These are phyloP conservation scores for Stichodactyla mertensii DNA, from an alignment of 64 coral and sea anemone species.

Conservation along the genomic window DNA sequence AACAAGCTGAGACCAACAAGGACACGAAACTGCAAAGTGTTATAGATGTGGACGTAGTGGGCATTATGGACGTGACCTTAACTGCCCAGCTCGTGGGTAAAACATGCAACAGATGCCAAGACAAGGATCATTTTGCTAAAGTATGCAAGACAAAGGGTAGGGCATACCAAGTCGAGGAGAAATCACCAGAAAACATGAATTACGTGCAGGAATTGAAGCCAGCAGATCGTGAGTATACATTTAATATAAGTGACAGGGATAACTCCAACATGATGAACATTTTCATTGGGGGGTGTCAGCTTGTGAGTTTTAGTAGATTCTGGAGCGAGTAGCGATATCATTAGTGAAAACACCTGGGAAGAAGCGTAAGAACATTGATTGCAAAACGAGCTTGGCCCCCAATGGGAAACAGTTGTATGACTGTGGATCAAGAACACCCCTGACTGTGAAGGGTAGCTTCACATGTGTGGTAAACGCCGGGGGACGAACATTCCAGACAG, in stretches of 20 bases:
- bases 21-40: no score
- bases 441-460: slow-evolving; percentile 6
- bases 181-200: neutral
- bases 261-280: slow-evolving; percentile 9
- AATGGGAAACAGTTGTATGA: slow-evolving; percentile 13
- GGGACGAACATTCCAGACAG: neutral
- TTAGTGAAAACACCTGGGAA: slow-evolving; percentile 20
- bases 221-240: slow-evolving; percentile 17
- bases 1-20: no score
- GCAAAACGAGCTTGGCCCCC: neutral
- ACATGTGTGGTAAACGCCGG: neutral
- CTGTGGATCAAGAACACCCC: neutral
- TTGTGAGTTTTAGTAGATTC: slow-evolving; percentile 4
- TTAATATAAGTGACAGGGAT: neutral
- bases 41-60: slow-evolving; percentile 29
- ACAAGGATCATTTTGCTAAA: slow-evolving; percentile 9
- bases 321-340: slow-evolving; percentile 14
- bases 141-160: slow-evolving; percentile 13
- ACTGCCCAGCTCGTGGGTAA: slow-evolving; percentile 45
- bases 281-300: neutral
- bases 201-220: neutral
- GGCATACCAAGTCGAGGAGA: neutral
- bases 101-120: slow-evolving; percentile 48
- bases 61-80: slow-evolving; percentile 30
- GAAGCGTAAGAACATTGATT: slow-evolving; percentile 6